These are phyloP conservation scores for Ginglymostoma cirratum DNA, from an alignment of 2,113 vertebrate species.

Conservation along the genomic window DNA sequence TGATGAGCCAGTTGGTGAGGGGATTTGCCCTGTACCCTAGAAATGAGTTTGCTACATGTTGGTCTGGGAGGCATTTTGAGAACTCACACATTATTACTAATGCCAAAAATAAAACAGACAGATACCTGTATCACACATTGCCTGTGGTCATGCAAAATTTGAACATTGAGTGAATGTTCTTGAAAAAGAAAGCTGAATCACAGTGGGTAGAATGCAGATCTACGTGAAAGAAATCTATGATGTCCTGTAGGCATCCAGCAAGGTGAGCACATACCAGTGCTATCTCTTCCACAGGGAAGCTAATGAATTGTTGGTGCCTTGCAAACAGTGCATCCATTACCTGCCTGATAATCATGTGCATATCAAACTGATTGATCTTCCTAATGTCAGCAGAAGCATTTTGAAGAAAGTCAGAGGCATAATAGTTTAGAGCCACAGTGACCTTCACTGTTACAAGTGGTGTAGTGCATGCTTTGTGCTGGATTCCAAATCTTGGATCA, in stretches of 20 bases:
- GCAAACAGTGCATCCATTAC: neutral
- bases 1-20: neutral
- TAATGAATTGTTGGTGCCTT: neutral
- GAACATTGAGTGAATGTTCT: neutral
- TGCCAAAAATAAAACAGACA: neutral
- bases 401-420: neutral
- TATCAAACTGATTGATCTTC: neutral
- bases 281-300: neutral
- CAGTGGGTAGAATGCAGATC: neutral
- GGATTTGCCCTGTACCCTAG: neutral
- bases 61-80: neutral
- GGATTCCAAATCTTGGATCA: neutral
- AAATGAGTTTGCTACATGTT: neutral
- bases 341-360: neutral
- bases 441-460: neutral
- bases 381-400: constrained; percentile 7
- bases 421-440: neutral
- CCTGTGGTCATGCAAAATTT: neutral
- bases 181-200: neutral
- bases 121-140: neutral
- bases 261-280: neutral
- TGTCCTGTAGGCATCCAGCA: neutral
- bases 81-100: neutral
- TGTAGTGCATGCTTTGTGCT: neutral
- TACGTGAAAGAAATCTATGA: neutral